phyloP scores from a whole-genome alignment of 2,113 vertebrate species.

The Perognathus longimembris region DNA sequence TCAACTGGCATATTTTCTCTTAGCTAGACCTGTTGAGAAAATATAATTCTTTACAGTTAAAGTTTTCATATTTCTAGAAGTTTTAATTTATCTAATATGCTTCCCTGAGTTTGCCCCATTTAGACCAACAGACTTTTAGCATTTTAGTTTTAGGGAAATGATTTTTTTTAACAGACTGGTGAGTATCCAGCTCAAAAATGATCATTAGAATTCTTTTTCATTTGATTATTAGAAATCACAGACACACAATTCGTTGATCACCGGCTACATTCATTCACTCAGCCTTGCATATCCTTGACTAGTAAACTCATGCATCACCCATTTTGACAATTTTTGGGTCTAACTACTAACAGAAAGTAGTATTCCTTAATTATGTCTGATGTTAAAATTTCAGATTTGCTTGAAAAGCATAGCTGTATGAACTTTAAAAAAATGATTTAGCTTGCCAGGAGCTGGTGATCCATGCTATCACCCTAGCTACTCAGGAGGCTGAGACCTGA shows the following conservation, averaged over 20 bases:
- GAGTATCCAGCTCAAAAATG: conserved; percentile 85
- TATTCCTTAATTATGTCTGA: conserved; percentile 51
- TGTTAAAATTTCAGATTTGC: conserved; percentile 63
- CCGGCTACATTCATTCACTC: conserved; percentile 82
- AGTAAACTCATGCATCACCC: conserved; percentile 69
- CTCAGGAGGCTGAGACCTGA: too few relatives aligned
- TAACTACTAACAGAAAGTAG: conserved; percentile 65
- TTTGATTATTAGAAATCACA: conserved; percentile 82
- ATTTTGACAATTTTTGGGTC: conserved; percentile 78
- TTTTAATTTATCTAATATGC: conserved; percentile 80
- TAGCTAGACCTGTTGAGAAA: conserved; percentile 77
- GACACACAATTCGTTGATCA: conserved; percentile 83
- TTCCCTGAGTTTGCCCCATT: conserved; percentile 77
- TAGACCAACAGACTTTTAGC: conserved; percentile 81
- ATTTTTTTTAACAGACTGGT: conserved; percentile 86
- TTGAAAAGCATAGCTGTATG: conserved; percentile 29
- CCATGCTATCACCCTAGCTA: too few relatives aligned
- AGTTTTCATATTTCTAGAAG: conserved; percentile 77
- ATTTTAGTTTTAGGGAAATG: conserved; percentile 83
- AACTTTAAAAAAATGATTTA: background rate
- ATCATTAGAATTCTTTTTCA: conserved; percentile 84
- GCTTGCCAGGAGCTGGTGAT: too few relatives aligned
- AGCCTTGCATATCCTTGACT: conserved; percentile 77
- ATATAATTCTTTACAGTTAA: conserved; percentile 73
- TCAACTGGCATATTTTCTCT: conserved; percentile 74